Percentiles rank a stretch among this genome's conserved stretches.
phyloP scores from a whole-genome alignment of 2,797 vertebrate genomes.

The Esox masquinongy region DNA sequence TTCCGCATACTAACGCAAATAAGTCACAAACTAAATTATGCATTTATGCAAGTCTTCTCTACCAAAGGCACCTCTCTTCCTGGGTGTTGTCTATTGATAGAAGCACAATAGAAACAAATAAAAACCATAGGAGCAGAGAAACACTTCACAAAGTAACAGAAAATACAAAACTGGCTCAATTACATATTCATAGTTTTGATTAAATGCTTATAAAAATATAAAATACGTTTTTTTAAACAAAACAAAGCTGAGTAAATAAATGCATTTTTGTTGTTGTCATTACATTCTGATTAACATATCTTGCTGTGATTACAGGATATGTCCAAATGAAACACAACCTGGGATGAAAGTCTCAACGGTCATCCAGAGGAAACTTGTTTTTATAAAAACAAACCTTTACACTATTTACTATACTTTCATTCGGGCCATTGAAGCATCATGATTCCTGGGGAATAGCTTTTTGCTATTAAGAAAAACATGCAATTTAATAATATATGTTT shows the following conservation, averaged over 20 bases:
- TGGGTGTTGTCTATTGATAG: conserved; percentile 1
- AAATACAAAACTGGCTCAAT: conserved; percentile 62
- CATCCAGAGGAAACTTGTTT: not conserved
- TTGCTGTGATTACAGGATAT: conserved; percentile 34
- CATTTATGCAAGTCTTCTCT: conserved; percentile 4
- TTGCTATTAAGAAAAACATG: too few relatives aligned
- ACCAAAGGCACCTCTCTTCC: not conserved
- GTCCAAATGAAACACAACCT: conserved; percentile 19
- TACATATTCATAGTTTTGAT: conserved; percentile 44
- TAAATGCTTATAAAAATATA: conserved; percentile 52
- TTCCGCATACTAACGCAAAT: not conserved
- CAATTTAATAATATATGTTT: not conserved
- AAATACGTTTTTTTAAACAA: conserved; percentile 35
- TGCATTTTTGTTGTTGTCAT: conserved; percentile 26
- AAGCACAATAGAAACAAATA: conserved; percentile 9
- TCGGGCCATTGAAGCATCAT: not conserved
- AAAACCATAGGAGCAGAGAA: not conserved
- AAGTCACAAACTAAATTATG: not conserved
- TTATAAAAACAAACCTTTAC: not conserved
- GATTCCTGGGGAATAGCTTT: not conserved
- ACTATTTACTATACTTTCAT: not conserved
- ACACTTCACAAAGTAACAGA: conserved; percentile 21
- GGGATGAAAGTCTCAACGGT: conserved; percentile 1
- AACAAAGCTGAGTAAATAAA: conserved; percentile 33
- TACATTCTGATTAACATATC: conserved; percentile 38